Evolutionary conservation across 2,113 vertebrate species (phyloP).

Genomic region (Vombatus ursinus): DNA sequence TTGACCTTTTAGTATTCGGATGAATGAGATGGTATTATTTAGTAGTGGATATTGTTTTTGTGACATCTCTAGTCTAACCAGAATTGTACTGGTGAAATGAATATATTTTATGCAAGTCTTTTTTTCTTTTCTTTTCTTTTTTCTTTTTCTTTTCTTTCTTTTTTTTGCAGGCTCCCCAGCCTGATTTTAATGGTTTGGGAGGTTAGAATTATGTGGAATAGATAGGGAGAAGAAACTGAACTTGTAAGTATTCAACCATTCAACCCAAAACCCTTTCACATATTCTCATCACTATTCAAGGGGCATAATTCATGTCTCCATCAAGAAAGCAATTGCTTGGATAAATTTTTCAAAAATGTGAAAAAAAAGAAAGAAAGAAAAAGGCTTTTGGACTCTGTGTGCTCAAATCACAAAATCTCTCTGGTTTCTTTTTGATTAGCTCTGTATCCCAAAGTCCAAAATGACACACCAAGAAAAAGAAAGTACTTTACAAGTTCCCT

Average conservation of each 20-base stretch:
- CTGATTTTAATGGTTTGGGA: constrained; percentile 54
- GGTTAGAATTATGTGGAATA: constrained; percentile 56
- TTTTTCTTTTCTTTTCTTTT: constrained; percentile 46
- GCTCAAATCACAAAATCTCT: constrained; percentile 53
- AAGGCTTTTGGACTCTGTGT: constrained; percentile 54
- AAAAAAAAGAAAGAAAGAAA: neutral
- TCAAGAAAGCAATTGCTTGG: constrained; percentile 67
- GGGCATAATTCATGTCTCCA: constrained; percentile 67
- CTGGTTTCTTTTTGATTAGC: constrained; percentile 56
- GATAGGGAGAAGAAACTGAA: constrained; percentile 45
- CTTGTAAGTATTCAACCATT: constrained; percentile 63
- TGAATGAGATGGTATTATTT: neutral
- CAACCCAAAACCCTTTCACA: constrained; percentile 63
- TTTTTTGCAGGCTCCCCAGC: constrained; percentile 10
- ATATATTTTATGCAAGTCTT: constrained; percentile 50
- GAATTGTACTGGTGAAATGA: constrained; percentile 41
- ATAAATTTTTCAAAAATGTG: constrained; percentile 66
- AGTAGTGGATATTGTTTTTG: constrained; percentile 2
- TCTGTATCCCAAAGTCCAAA: constrained; percentile 50
- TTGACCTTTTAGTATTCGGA: constrained; percentile 28
- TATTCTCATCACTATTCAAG: constrained; percentile 67
- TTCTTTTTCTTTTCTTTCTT: constrained; percentile 47
- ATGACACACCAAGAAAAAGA: constrained; percentile 46
- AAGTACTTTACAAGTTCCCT: constrained; percentile 42
- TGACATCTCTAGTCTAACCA: neutral